Percentiles rank a stretch among this genome's conserved stretches.
Evolutionary conservation across 2,797 vertebrate genomes (phyloP).

Genomic region (Rhabdomys pumilio): DNA sequence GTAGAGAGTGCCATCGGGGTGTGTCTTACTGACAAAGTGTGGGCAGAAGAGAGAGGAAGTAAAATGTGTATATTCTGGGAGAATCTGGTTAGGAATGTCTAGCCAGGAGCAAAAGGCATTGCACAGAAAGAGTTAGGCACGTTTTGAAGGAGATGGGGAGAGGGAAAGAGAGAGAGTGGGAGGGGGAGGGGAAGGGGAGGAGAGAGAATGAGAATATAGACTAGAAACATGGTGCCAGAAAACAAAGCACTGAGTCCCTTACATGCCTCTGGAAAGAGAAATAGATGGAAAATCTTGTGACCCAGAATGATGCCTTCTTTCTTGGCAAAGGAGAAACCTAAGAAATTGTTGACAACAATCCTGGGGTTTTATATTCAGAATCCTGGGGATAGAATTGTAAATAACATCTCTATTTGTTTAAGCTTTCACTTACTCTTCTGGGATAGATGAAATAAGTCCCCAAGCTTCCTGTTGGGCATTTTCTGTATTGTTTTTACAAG

Average conservation of each 20-base stretch:
- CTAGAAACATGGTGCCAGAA: not conserved
- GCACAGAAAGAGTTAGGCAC: not conserved
- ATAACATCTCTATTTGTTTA: not conserved
- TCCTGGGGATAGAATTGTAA: constrained; percentile 22
- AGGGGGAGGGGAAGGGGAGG: not conserved
- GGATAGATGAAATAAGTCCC: not conserved
- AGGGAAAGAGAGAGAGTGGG: not conserved
- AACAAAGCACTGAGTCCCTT: rapidly evolving
- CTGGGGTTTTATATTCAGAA: constrained; percentile 53
- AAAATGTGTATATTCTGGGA: not conserved
- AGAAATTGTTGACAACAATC: not conserved
- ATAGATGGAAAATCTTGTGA: not conserved
- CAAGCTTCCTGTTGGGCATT: not conserved
- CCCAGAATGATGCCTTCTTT: not conserved
- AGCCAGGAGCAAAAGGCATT: too few species aligned
- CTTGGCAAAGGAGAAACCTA: constrained; percentile 2
- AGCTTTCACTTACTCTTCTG: not conserved
- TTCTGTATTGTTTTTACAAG: constrained; percentile 1
- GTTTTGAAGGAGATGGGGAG: not conserved
- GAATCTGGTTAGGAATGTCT: not conserved
- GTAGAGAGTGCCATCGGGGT: not conserved
- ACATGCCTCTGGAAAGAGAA: not conserved
- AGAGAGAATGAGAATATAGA: not conserved
- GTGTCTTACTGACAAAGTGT: not conserved
- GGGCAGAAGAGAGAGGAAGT: not conserved